A percentile compares a stretch with the other conserved stretches of the same genome.
phyloP scores from a whole-genome alignment of 2,888 invertebrate species.

The Furcula furcula region DNA sequence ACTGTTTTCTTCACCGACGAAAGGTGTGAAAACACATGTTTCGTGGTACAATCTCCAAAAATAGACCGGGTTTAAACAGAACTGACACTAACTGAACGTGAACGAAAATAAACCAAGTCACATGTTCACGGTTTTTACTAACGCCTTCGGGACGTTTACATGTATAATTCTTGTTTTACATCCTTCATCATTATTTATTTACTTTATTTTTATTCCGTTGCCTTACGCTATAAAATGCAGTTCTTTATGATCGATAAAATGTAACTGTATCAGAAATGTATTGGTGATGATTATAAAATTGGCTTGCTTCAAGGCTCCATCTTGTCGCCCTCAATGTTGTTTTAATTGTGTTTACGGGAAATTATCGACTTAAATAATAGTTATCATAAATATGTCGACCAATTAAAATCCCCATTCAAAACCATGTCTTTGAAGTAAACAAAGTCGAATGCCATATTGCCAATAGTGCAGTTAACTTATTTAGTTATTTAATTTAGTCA shows the following conservation, averaged over 20 bases:
- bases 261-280: conserved; percentile 12
- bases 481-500: conserved; percentile 43
- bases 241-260: conserved; percentile 10
- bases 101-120: conserved; percentile 31
- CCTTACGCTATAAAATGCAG: conserved; percentile 6
- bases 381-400: too few species aligned
- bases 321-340: conserved; percentile 17
- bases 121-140: conserved; percentile 19
- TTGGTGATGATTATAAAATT: conserved; percentile 19
- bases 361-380: not conserved
- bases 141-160: conserved; percentile 18
- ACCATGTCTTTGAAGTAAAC: too few species aligned
- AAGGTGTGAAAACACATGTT: conserved; percentile 26
- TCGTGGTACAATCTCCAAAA: conserved; percentile 21
- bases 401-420: too few species aligned
- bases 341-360: conserved; percentile 6
- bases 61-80: conserved; percentile 27
- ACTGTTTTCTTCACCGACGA: conserved; percentile 4
- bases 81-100: conserved; percentile 15
- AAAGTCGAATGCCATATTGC: conserved; percentile 20
- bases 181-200: conserved; percentile 2
- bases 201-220: conserved; percentile 3
- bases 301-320: conserved; percentile 19
- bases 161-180: not conserved
- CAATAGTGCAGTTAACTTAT: conserved; percentile 30